phyloP scores from a whole-genome alignment of 2,113 vertebrate species.

The Oreotrochilus melanogaster region DNA sequence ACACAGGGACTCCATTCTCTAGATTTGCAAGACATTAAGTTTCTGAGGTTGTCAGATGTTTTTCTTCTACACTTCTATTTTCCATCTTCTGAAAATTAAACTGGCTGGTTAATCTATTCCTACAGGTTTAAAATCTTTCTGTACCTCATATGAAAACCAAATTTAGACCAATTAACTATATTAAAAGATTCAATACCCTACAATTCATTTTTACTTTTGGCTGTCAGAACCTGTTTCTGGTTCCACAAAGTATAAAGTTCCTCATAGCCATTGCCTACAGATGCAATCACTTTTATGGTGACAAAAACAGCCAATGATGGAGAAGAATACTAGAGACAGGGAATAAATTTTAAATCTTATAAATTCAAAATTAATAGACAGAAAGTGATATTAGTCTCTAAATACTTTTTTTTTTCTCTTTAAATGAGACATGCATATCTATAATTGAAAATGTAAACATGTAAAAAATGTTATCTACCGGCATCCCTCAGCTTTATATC shows the following conservation, averaged over 20 bases:
- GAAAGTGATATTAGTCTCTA: background rate
- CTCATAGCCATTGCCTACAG: background rate
- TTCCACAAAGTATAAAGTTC: accelerated
- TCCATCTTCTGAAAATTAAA: background rate
- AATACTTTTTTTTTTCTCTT: background rate
- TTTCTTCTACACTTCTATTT: background rate
- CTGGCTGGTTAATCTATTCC: background rate
- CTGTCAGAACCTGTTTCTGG: background rate
- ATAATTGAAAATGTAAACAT: background rate
- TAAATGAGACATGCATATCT: background rate
- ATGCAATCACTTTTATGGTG: background rate
- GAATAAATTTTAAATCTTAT: background rate
- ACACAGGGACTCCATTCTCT: background rate
- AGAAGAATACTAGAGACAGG: background rate
- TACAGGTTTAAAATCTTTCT: background rate
- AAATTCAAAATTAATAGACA: background rate
- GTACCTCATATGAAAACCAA: background rate
- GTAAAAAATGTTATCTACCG: background rate
- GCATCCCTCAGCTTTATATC: background rate
- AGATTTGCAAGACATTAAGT: background rate
- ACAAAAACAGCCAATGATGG: background rate
- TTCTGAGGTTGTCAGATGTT: background rate
- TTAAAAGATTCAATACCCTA: background rate
- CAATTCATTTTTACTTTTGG: background rate
- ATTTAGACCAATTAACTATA: background rate